Base-by-base conservation (phyloP, 2,797 vertebrate genomes). In the Acipenser transmontanus region DNA sequence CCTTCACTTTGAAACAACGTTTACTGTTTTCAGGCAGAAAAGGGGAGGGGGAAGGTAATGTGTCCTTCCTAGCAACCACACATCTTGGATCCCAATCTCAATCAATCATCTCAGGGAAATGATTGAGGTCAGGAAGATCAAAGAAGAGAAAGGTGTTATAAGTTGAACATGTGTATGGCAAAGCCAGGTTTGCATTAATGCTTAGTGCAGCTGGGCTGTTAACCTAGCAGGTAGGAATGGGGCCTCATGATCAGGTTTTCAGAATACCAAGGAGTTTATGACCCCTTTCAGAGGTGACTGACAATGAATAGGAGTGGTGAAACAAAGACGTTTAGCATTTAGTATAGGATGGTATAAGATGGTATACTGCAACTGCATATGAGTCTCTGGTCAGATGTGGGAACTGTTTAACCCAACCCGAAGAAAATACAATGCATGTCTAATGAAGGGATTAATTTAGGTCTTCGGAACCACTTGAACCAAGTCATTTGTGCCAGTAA, bases 61-160 rank as follows among this genome's bases (percentile, higher is more conserved):
- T 64, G 59, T 59, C 57, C 14, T 54, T 61, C 62, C 63, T 54
- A 54, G n/a, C 52, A 54, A n/a, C 52, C 7, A 54, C 52, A 67
- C 66, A 67, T 72, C 65, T 61, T 68, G 63, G 62, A 64, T 65
- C 71, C 62, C 59, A 57, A 68, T 70, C 66, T 72, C 68, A 61
- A 70, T 70, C 68, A 70, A 57, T 68, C 71, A 62, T 70, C 50
- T 60, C 8, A 47, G 49, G 66, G 59, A 72, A 72, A 69, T 64
- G 62, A 72, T 54, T 66, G 56, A 50, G 71, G 61, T 67, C 62
- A 68, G 49, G 34, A 49, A 56, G 66, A 71, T 70, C 66, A 69
- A 68, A 70, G 64, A 64, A 47, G 62, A 10, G 60, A 52, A 63
- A 68, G 66, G 69, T 71, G 69, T 68, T 49, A 10, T 5, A 47